These are phyloP conservation scores for Leucoraja ocellata DNA, from an alignment of 2,797 vertebrate genomes.

Conservation along the genomic window DNA sequence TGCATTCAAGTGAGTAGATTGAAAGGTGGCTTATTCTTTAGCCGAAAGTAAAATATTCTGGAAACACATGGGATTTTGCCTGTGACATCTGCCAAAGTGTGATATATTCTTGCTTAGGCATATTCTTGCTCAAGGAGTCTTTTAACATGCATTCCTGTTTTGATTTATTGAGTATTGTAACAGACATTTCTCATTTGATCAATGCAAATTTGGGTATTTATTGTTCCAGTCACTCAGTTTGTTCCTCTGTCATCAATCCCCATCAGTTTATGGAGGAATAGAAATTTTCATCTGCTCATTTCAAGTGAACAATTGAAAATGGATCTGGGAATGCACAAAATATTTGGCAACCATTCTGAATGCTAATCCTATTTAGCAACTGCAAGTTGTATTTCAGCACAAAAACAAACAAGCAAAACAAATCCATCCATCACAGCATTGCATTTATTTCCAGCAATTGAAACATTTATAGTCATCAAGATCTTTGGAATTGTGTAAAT, in stretches of 20 bases:
- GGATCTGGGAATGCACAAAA: background rate
- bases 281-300: background rate
- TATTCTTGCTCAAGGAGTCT: constrained; percentile 3
- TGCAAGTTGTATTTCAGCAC: background rate
- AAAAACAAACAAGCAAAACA: background rate
- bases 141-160: constrained; percentile 8
- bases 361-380: constrained; percentile 14
- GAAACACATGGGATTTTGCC: constrained; percentile 1
- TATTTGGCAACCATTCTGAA: background rate
- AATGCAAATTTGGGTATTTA: constrained; percentile 12
- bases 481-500: background rate
- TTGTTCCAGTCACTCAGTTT: background rate
- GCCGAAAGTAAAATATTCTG: background rate
- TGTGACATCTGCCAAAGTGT: background rate
- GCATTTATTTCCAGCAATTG: background rate
- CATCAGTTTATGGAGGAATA: background rate
- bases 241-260: background rate
- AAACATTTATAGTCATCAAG: background rate
- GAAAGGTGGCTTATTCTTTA: background rate
- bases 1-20: background rate
- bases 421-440: background rate
- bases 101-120: background rate
- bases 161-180: constrained; percentile 14
- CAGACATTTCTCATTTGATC: constrained; percentile 3
- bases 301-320: background rate